These are phyloP conservation scores for Gambusia holbrooki DNA, from an alignment of 2,113 vertebrate genomes.

Conservation along the genomic window DNA sequence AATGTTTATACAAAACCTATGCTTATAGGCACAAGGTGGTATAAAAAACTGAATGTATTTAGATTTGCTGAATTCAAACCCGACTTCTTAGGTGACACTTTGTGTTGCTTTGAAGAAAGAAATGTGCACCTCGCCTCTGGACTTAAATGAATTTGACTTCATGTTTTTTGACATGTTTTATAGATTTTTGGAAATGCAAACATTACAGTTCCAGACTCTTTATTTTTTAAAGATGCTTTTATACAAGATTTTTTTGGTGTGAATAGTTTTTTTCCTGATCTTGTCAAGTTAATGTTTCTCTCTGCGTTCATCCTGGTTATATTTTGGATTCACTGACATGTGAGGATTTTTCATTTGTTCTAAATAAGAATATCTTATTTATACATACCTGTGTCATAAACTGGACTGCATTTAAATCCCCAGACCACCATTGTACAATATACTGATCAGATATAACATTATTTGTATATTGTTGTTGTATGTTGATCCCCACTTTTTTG, in stretches of 20 bases:
- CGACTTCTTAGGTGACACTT: background rate
- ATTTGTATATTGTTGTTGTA: no score
- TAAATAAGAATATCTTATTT: background rate
- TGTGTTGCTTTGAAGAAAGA: background rate
- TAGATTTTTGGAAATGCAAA: background rate
- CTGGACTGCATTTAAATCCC: background rate
- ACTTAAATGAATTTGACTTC: no score
- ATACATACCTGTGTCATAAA: background rate
- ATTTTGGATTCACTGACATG: background rate
- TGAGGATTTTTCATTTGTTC: background rate
- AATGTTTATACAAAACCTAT: no score
- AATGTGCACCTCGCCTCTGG: no score
- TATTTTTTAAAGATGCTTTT: no score
- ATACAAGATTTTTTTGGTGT: no score
- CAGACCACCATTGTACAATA: background rate
- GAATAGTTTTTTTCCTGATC: no score
- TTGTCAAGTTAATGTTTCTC: no score
- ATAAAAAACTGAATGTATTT: no score
- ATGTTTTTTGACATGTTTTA: background rate
- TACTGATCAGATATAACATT: no score
- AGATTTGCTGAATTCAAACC: background rate
- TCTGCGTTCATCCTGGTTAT: background rate
- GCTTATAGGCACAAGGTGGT: no score
- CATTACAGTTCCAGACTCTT: background rate
- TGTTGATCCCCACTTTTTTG: no score